These are phyloP conservation scores for Isoperla grammatica DNA, from an alignment of 2,888 invertebrate genomes.

Conservation along the genomic window DNA sequence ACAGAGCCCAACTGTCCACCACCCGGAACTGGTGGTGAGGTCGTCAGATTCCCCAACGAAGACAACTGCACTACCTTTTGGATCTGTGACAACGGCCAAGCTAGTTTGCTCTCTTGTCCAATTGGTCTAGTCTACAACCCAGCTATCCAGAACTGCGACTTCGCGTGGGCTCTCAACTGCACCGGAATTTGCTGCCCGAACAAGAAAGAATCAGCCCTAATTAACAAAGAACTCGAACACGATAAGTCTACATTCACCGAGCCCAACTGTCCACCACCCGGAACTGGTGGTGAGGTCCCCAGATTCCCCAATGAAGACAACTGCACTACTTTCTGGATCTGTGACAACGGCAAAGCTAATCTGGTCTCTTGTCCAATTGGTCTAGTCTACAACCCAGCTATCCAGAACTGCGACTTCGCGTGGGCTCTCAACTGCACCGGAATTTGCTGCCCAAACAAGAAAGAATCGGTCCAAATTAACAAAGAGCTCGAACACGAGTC, in stretches of 20 bases:
- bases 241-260: too few species aligned
- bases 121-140: slow-evolving; percentile 19
- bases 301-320: slow-evolving; percentile 10
- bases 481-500: too few species aligned
- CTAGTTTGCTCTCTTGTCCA: slow-evolving; percentile 7
- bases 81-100: slow-evolving; percentile 15
- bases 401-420: slow-evolving; percentile 5
- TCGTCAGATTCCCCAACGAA: slow-evolving; percentile 8
- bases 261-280: neutral
- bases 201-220: neutral
- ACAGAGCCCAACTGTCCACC: neutral
- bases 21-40: neutral
- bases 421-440: slow-evolving; percentile 11
- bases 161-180: slow-evolving; percentile 18
- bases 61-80: slow-evolving; percentile 16
- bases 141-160: slow-evolving; percentile 11
- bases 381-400: slow-evolving; percentile 13
- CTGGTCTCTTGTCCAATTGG: slow-evolving; percentile 6
- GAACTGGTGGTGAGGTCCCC: neutral
- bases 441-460: too few species aligned
- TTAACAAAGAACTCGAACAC: neutral
- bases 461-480: too few species aligned
- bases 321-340: slow-evolving; percentile 16
- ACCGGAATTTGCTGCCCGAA: neutral
- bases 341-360: slow-evolving; percentile 5